Conservation (phyloP, 2,888 invertebrate species). For the Pogonocherus hispidulus region DNA sequence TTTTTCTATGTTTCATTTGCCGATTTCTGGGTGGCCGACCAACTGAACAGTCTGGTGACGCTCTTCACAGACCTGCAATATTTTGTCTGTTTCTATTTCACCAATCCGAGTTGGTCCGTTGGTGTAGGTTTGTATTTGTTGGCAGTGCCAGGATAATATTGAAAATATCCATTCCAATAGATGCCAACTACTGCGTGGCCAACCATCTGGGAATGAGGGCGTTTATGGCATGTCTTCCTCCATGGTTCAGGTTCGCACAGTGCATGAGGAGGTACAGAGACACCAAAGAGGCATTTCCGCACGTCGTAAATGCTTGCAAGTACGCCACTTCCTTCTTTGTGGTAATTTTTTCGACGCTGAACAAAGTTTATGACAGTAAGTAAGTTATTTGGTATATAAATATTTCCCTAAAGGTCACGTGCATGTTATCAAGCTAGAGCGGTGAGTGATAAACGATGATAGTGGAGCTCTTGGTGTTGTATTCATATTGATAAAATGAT, state of each 20-base stretch:
- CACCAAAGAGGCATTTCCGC: slow-evolving; percentile 93
- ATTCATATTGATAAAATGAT: too few relatives aligned
- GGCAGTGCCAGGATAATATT: background rate
- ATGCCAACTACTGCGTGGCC: slow-evolving; percentile 77
- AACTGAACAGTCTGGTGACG: slow-evolving; percentile 92
- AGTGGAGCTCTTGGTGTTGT: too few relatives aligned
- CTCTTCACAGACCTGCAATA: slow-evolving; percentile 96
- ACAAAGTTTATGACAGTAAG: slow-evolving; percentile 76
- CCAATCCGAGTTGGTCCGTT: slow-evolving; percentile 81
- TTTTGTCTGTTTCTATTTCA: slow-evolving; percentile 91
- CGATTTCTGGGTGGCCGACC: slow-evolving; percentile 99
- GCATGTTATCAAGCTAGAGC: too few relatives aligned
- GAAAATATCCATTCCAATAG: slow-evolving; percentile 53
- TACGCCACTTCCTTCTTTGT: slow-evolving; percentile 98
- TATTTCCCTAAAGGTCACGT: background rate
- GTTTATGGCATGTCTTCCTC: slow-evolving; percentile 92
- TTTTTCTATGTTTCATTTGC: slow-evolving; percentile 96
- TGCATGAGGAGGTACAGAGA: slow-evolving; percentile 96
- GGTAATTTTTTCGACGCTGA: slow-evolving; percentile 85
- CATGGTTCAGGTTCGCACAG: slow-evolving; percentile 98
- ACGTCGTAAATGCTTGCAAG: slow-evolving; percentile 97
- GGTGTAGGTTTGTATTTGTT: slow-evolving; percentile 70
- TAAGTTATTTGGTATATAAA: slow-evolving; percentile 27
- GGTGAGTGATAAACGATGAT: too few relatives aligned
- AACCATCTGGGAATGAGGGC: slow-evolving; percentile 84